These are phyloP conservation scores for Geothlypis trichas DNA, from an alignment of 2,113 vertebrate genomes.

Conservation along the genomic window DNA sequence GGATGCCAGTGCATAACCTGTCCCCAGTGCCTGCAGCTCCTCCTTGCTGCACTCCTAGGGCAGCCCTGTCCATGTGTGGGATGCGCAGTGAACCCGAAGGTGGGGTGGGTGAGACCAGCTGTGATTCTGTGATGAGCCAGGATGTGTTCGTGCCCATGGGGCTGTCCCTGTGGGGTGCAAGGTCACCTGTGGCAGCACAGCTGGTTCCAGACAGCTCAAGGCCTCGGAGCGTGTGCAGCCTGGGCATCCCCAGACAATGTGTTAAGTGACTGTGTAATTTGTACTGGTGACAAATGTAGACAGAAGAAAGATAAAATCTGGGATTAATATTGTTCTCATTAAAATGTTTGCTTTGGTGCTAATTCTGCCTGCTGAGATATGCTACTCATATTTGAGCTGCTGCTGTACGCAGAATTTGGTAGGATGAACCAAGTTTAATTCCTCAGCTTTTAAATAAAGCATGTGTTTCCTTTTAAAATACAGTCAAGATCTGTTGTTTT, in stretches of 20 bases:
- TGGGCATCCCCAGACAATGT: neutral
- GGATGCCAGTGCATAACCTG: neutral
- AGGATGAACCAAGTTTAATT: neutral
- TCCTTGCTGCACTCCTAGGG: neutral
- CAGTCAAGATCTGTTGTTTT: neutral
- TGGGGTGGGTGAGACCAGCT: neutral
- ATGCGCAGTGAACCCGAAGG: neutral
- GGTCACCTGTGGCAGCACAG: fast-evolving
- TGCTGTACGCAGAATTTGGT: neutral
- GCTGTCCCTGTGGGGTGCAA: neutral
- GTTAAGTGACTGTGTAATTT: neutral
- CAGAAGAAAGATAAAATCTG: slow-evolving; percentile 32
- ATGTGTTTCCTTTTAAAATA: neutral
- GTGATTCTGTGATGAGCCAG: neutral
- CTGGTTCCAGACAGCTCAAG: neutral
- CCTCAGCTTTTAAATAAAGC: neutral
- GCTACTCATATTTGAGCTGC: neutral
- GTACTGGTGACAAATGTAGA: neutral
- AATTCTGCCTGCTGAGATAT: neutral
- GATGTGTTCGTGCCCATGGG: fast-evolving
- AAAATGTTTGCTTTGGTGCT: slow-evolving; percentile 21
- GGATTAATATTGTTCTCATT: neutral
- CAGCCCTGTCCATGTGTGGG: neutral
- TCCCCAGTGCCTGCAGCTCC: neutral
- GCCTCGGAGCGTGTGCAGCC: neutral